phyloP scores from a whole-genome alignment of 2,888 invertebrate species.

The Aphrophora alni region DNA sequence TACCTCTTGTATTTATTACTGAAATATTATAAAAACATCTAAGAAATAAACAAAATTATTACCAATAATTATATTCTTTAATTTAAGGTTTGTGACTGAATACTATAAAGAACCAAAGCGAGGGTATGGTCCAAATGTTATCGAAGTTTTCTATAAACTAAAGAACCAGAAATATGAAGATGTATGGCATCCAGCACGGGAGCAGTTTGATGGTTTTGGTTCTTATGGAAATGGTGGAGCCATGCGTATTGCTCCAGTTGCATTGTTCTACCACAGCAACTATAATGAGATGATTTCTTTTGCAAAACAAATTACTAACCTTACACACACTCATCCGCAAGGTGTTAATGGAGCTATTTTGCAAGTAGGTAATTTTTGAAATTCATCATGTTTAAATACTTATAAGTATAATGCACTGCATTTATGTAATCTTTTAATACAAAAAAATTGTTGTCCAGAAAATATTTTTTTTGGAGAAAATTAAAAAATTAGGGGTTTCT shows the following conservation, averaged over 20 bases:
- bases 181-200: slow-evolving; percentile 66
- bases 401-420: no score
- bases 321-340: slow-evolving; percentile 69
- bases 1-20: no score
- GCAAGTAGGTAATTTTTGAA: slow-evolving; percentile 55
- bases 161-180: slow-evolving; percentile 63
- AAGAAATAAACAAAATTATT: no score
- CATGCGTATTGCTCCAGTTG: slow-evolving; percentile 73
- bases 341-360: slow-evolving; percentile 66
- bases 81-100: slow-evolving; percentile 64
- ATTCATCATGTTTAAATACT: no score
- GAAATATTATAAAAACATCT: no score
- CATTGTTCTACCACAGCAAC: slow-evolving; percentile 65
- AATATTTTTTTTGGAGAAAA: no score
- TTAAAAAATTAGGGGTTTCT: no score
- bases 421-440: no score
- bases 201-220: slow-evolving; percentile 71
- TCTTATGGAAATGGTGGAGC: slow-evolving; percentile 82
- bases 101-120: slow-evolving; percentile 67
- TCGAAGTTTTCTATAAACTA: slow-evolving; percentile 64
- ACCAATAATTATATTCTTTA: no score
- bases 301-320: slow-evolving; percentile 60
- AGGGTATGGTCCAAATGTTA: slow-evolving; percentile 70
- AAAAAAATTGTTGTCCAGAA: no score
- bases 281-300: slow-evolving; percentile 61